Base-by-base conservation (phyloP, 1,140 invertebrate genomes). In the Melanaphis sacchari region DNA sequence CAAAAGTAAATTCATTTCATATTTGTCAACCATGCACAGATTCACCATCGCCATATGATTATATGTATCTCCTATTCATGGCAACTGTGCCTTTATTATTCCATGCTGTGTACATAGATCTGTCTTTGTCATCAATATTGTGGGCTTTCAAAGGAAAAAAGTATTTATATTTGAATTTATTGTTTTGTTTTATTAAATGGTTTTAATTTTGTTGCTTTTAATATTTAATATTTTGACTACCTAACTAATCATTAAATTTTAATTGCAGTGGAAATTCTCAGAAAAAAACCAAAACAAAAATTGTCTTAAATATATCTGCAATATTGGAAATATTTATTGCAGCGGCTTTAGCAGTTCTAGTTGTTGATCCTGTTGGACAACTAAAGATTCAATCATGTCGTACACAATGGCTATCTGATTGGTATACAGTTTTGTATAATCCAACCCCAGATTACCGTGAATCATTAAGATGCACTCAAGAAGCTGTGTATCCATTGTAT, bases 401-500 rank as follows among this genome's bases (percentile, higher is more conserved):
- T 26, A 94, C 90, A 89, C 76, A 93, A 49, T 93, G 40, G 36
- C 11, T 94, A 84, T 93, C 91, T 46, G 93, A 99, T 95, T 99
- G 99, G 99, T 99, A 99, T 95, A 99, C 99, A 0, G 95, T 99
- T 93, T 96, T 99, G 40, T 98, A 99, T 94, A 99, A 99, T 96
- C 99, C 99, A 43, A 97, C 96, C 94, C 98, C 98, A 18, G 98
- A 99, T 95, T 99, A 99, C 95, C 97, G 98, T 94, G 96, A 97
- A 91, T 97, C 97, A 91, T 95, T 99, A 38, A 97, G 99, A 95
- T 99, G 99, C 95, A 99, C 99, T 1, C 98, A 99, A 95, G 99
- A 99, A 96, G 98, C 98, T 85, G 98, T 99, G 0, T 99, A 99
- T 96, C 99, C 99, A 91, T 96, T 99, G 97, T 99, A 96, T 97